phyloP scores from a whole-genome alignment of 2,888 invertebrate genomes.

The Drosophila infuscata region DNA sequence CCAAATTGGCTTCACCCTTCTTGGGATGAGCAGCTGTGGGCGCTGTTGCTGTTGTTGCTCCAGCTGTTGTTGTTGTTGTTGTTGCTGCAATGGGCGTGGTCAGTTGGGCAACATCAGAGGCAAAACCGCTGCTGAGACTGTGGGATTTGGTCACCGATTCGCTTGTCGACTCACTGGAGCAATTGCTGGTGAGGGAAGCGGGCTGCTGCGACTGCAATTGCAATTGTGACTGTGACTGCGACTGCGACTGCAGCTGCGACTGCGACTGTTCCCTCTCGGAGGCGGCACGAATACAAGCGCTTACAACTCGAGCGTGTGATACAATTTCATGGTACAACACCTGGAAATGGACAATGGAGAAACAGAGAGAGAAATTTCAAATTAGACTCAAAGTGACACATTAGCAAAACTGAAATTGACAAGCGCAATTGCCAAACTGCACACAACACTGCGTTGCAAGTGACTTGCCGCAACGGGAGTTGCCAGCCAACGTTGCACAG shows the following conservation, averaged over 20 bases:
- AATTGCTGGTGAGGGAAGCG: constrained; percentile 72
- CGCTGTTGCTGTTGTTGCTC: constrained; percentile 38
- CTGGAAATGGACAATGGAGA: constrained; percentile 86
- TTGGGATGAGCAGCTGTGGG: constrained; percentile 47
- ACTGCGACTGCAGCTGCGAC: constrained; percentile 35
- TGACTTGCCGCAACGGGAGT: constrained; percentile 2
- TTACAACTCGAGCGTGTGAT: constrained; percentile 94
- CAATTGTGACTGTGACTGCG: constrained; percentile 53
- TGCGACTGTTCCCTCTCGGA: constrained; percentile 86
- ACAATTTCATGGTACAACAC: constrained; percentile 96
- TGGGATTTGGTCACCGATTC: constrained; percentile 68
- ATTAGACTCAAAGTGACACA: constrained; percentile 28
- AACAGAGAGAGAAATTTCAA: constrained; percentile 37
- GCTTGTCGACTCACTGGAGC: constrained; percentile 76
- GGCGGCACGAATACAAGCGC: constrained; percentile 91
- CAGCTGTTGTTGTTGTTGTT: constrained; percentile 26
- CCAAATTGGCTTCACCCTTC: constrained; percentile 84
- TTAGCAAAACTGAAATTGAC: constrained; percentile 23
- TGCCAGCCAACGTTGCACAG: constrained; percentile 1
- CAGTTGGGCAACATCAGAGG: constrained; percentile 60
- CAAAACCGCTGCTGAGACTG: constrained; percentile 74
- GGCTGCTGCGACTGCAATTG: constrained; percentile 61
- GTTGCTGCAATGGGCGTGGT: constrained; percentile 39
- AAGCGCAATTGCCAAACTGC: constrained; percentile 32
- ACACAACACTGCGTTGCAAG: constrained; percentile 17